These are phyloP conservation scores for Salpingus planirostris DNA, from an alignment of 2,888 invertebrate species.

Conservation along the genomic window DNA sequence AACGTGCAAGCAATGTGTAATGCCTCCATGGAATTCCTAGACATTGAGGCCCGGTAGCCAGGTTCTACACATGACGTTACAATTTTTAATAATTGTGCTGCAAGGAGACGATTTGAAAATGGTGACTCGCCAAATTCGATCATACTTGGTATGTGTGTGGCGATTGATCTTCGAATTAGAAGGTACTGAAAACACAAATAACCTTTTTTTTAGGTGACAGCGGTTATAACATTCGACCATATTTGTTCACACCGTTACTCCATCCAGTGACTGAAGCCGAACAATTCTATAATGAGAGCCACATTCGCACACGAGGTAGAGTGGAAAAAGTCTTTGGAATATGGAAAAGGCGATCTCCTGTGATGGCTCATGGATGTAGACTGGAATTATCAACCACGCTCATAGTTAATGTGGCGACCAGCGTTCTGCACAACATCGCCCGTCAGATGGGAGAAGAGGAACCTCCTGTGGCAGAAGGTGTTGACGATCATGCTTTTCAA, in stretches of 20 bases:
- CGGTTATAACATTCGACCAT: not conserved
- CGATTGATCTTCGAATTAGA: not conserved
- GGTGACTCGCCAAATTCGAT: not conserved
- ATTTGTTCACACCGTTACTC: not conserved
- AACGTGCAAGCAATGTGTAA: conserved; percentile 1
- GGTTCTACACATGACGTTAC: not conserved
- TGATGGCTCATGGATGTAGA: not conserved
- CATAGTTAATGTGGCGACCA: not conserved
- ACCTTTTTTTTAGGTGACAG: not conserved
- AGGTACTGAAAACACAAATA: no score
- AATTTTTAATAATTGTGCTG: not conserved
- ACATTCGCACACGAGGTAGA: not conserved
- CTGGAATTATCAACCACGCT: not conserved
- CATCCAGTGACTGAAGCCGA: not conserved
- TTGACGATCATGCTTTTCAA: not conserved
- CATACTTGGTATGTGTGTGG: not conserved
- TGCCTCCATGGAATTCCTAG: not conserved
- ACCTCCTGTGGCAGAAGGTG: not conserved
- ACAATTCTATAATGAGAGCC: not conserved
- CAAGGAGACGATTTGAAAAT: not conserved
- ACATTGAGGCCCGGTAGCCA: not conserved
- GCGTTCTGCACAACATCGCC: conserved; percentile 1
- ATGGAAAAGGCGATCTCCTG: not conserved
- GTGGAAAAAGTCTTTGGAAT: not conserved
- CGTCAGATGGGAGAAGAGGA: not conserved